Conservation (phyloP, 2,797 vertebrate species). For the Notolabrus celidotus region DNA sequence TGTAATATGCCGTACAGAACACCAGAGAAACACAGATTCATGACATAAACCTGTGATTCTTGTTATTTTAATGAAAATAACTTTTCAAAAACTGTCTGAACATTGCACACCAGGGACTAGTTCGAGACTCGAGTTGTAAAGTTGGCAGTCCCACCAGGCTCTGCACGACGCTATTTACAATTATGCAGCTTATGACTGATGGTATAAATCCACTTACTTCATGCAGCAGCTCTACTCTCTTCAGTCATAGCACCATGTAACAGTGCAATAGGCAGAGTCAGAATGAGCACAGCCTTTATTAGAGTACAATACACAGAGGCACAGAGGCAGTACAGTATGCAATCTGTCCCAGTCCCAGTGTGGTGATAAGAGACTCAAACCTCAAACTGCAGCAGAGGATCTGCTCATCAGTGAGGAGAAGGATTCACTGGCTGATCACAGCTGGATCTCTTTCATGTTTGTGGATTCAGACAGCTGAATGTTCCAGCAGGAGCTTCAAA, state of each 20-base stretch:
- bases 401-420: background rate
- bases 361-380: constrained; percentile 5
- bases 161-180: too few relatives aligned
- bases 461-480: background rate
- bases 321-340: background rate
- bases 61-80: too few relatives aligned
- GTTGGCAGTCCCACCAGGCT: too few relatives aligned
- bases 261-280: background rate
- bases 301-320: background rate
- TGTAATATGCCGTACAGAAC: too few relatives aligned
- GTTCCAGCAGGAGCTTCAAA: constrained; percentile 11
- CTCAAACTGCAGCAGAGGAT: background rate
- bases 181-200: background rate
- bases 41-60: too few relatives aligned
- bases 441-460: constrained; percentile 11
- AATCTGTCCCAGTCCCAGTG: background rate
- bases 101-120: too few relatives aligned
- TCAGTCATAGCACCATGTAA: background rate
- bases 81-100: too few relatives aligned
- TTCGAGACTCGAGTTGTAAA: too few relatives aligned
- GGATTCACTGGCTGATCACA: background rate
- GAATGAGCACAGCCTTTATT: background rate
- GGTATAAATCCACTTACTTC: background rate
- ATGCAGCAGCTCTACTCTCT: background rate
- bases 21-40: too few relatives aligned